These are phyloP conservation scores for Apostichopus parvimensis DNA, from an alignment of 35 echinoderm and acorn worm species.

Conservation along the genomic window DNA sequence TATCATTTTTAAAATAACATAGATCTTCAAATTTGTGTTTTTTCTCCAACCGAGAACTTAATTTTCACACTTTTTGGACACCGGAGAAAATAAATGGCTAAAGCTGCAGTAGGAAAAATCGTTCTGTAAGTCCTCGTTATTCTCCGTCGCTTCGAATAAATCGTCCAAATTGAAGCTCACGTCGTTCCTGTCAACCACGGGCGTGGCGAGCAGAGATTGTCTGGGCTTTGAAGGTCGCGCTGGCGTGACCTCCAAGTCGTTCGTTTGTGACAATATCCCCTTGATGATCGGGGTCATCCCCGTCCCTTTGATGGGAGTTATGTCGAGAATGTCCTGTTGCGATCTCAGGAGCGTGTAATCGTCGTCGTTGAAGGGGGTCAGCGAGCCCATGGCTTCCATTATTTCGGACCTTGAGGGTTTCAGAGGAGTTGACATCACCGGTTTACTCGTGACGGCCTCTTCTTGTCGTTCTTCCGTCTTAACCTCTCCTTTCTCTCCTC, in stretches of 20 bases:
- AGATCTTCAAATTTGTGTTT: too few relatives aligned
- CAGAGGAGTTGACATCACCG: slow-evolving; percentile 46
- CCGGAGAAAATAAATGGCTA: slow-evolving; percentile 35
- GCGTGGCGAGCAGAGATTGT: not conserved
- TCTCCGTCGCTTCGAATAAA: not conserved
- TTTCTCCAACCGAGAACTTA: too few relatives aligned
- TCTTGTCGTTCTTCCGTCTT: not conserved
- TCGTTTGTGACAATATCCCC: not conserved
- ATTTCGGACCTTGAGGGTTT: not conserved
- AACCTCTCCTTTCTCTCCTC: not conserved
- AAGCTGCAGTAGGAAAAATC: slow-evolving; percentile 29
- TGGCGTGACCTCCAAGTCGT: not conserved
- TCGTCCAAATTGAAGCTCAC: slow-evolving; percentile 43
- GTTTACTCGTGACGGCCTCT: not conserved
- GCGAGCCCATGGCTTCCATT: slow-evolving; percentile 25
- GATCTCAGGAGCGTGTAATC: not conserved
- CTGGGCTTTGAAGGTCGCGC: not conserved
- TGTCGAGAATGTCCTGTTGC: not conserved
- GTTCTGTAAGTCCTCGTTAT: not conserved
- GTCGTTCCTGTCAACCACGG: not conserved
- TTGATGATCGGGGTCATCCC: slow-evolving; percentile 46
- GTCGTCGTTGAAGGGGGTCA: slow-evolving; percentile 34
- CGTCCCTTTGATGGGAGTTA: slow-evolving; percentile 36
- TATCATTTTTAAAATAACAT: too few relatives aligned
- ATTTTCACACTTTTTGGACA: slow-evolving; percentile 28